These are phyloP conservation scores for Toxotes lorentzi DNA, from an alignment of 2,797 vertebrate species.

Conservation along the genomic window DNA sequence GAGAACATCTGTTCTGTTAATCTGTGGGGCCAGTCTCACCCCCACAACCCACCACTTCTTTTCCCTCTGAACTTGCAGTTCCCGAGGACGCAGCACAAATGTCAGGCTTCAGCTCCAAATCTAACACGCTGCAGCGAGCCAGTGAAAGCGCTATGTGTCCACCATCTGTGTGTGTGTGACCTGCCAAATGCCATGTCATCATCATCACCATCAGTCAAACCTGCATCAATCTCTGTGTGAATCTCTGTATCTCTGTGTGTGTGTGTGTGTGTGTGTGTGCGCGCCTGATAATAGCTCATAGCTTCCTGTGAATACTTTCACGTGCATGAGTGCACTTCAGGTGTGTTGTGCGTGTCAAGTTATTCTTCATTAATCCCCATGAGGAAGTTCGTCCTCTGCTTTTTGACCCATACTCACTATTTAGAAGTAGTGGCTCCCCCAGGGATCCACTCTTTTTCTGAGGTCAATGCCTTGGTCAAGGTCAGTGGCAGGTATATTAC, in stretches of 20 bases:
- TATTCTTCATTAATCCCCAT: slow-evolving; percentile 34
- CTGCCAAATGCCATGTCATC: slow-evolving; percentile 82
- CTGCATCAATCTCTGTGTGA: slow-evolving; percentile 50
- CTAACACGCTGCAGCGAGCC: slow-evolving; percentile 66
- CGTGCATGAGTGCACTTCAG: slow-evolving; percentile 17
- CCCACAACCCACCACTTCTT: neutral
- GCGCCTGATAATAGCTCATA: neutral
- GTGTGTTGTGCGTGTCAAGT: slow-evolving; percentile 25
- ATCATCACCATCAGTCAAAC: slow-evolving; percentile 81
- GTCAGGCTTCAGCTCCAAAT: slow-evolving; percentile 69
- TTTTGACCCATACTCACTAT: slow-evolving; percentile 33
- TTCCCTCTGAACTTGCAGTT: slow-evolving; percentile 65
- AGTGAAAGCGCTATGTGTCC: slow-evolving; percentile 73
- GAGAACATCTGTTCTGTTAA: slow-evolving; percentile 77
- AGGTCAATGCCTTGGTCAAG: slow-evolving; percentile 34
- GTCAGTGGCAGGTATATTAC: slow-evolving; percentile 13
- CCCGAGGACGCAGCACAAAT: slow-evolving; percentile 67
- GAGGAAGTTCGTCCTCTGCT: slow-evolving; percentile 46
- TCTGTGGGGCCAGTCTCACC: slow-evolving; percentile 29
- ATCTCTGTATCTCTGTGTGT: slow-evolving; percentile 16
- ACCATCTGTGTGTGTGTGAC: slow-evolving; percentile 85
- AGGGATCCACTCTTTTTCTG: slow-evolving; percentile 13
- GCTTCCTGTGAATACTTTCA: slow-evolving; percentile 19
- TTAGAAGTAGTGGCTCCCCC: slow-evolving; percentile 19
- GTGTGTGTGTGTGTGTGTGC: slow-evolving; percentile 10